Percentiles rank a stretch among this genome's conserved stretches.
Evolutionary conservation across 2,888 invertebrate genomes (phyloP).

Genomic region (Rhimphoctona megacephalus): DNA sequence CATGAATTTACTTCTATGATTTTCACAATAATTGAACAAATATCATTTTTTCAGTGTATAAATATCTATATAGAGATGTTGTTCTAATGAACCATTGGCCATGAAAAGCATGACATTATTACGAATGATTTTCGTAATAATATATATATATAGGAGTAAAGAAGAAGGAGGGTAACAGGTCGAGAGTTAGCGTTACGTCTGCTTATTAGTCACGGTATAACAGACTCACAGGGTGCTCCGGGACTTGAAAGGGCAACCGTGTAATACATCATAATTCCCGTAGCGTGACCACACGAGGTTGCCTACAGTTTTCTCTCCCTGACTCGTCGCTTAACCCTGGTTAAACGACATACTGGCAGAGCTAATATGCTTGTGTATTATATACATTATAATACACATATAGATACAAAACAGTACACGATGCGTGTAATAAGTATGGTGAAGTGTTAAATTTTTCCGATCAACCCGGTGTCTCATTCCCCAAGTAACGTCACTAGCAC

Average conservation of each 20-base stretch:
- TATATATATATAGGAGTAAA: slow-evolving; percentile 24
- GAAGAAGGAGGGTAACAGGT: slow-evolving; percentile 8
- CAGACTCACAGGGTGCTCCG: slow-evolving; percentile 69
- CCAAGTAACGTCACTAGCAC: slow-evolving; percentile 51
- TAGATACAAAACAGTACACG: neutral
- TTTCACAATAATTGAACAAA: no score
- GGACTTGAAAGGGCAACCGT: slow-evolving; percentile 80
- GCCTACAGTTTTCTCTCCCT: slow-evolving; percentile 66
- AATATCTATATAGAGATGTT: neutral
- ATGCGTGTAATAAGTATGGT: slow-evolving; percentile 15
- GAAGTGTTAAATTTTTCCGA: slow-evolving; percentile 57
- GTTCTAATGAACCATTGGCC: slow-evolving; percentile 20
- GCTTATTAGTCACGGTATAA: slow-evolving; percentile 80
- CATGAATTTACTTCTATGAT: no score
- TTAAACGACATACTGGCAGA: slow-evolving; percentile 52
- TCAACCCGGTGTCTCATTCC: slow-evolving; percentile 38
- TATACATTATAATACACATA: neutral
- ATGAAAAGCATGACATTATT: slow-evolving; percentile 26
- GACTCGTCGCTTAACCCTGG: slow-evolving; percentile 36
- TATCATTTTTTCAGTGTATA: no score
- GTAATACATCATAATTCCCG: slow-evolving; percentile 83
- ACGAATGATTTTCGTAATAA: slow-evolving; percentile 31
- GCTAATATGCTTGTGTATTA: slow-evolving; percentile 54
- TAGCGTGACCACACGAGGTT: slow-evolving; percentile 79
- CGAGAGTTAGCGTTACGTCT: slow-evolving; percentile 70